These are phyloP conservation scores for Koerneria pararmatus DNA, from an alignment of 2,888 invertebrate species.

Conservation along the genomic window DNA sequence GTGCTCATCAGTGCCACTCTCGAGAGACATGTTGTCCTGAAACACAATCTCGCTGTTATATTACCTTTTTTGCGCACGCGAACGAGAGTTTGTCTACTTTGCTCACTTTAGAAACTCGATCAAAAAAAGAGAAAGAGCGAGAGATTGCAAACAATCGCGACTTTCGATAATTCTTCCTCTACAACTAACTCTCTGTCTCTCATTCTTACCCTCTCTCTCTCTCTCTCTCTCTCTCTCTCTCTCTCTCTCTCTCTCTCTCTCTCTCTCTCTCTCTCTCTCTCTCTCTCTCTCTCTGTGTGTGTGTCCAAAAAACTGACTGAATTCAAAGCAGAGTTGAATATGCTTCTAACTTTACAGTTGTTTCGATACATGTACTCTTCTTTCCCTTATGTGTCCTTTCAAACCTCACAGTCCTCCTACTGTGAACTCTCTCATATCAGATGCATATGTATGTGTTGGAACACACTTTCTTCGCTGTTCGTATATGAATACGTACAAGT, in stretches of 20 bases:
- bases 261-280: slow-evolving; percentile 22
- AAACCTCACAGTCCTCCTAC: not conserved
- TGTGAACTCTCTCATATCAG: not conserved
- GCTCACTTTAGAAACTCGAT: not conserved
- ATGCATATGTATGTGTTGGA: not conserved
- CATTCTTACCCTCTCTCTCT: slow-evolving; percentile 1
- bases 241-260: slow-evolving; percentile 18
- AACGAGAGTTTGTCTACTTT: not conserved
- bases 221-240: not conserved
- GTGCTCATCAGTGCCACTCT: slow-evolving; percentile 2
- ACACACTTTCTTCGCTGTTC: too few relatives aligned
- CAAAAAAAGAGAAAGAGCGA: slow-evolving; percentile 6
- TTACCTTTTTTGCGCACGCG: too few relatives aligned
- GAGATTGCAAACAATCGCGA: slow-evolving; percentile 1
- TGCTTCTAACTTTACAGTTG: too few relatives aligned
- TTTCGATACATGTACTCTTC: not conserved
- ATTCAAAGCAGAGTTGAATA: too few relatives aligned
- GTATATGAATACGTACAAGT: too few relatives aligned
- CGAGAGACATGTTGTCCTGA: not conserved
- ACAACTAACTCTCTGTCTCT: slow-evolving; percentile 8
- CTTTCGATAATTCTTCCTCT: not conserved
- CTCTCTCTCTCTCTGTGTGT: slow-evolving; percentile 22
- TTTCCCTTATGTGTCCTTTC: not conserved
- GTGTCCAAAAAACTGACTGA: too few relatives aligned
- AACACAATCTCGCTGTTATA: not conserved